Evolutionary conservation across 1,140 invertebrate genomes (phyloP).

Genomic region (Bombus difficillimus): DNA sequence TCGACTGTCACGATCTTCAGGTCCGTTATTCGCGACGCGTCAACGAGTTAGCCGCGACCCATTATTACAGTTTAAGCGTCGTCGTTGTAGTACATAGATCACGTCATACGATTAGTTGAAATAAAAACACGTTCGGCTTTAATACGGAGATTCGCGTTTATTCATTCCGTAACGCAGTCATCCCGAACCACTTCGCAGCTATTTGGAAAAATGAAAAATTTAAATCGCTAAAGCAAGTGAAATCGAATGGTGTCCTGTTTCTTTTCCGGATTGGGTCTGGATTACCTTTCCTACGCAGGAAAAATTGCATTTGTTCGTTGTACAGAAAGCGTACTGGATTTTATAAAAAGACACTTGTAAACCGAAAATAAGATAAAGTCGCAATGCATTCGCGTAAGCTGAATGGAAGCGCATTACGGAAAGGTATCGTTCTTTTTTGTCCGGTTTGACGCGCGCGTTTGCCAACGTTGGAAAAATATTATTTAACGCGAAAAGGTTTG

Average conservation of each 20-base stretch:
- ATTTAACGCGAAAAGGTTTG: neutral
- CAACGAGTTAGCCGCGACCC: no score
- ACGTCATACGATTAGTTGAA: no score
- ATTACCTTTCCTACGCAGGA: neutral
- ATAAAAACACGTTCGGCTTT: no score
- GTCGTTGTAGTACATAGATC: no score
- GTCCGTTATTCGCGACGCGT: no score
- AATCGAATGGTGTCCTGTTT: neutral
- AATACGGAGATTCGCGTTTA: no score
- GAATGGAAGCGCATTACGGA: neutral
- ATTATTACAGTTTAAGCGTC: no score
- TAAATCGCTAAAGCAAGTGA: neutral
- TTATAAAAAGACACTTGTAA: constrained; percentile 1
- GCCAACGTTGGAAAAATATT: neutral
- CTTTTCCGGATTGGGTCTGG: neutral
- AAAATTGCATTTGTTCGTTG: neutral
- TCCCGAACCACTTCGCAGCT: no score
- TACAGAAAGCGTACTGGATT: neutral
- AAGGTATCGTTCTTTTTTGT: neutral
- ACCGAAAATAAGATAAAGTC: constrained; percentile 1
- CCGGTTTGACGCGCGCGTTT: neutral
- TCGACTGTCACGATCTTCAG: no score
- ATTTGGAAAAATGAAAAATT: neutral
- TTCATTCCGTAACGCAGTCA: no score
- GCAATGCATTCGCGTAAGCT: neutral